Conservation (phyloP, 1,140 invertebrate species). For the Aphaenogaster floridana region DNA sequence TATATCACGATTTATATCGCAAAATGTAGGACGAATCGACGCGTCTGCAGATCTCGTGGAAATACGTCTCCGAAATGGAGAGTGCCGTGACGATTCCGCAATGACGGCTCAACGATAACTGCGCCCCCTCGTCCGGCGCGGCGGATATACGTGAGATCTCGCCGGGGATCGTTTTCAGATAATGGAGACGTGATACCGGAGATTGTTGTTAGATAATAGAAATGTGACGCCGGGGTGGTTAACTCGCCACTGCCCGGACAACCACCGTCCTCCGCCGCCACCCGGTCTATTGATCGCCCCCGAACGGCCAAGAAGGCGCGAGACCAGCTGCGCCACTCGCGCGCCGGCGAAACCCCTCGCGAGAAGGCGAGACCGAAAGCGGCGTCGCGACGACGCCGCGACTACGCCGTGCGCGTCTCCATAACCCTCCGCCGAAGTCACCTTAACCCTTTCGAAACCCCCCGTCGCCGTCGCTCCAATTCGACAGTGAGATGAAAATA, state of each 20-base stretch:
- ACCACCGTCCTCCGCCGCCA: conserved; percentile 64
- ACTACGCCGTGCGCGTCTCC: conserved; percentile 24
- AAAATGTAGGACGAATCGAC: not conserved
- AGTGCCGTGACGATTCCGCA: not conserved
- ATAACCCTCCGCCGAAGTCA: not conserved
- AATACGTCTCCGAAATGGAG: not conserved
- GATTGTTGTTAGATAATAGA: conserved; percentile 65
- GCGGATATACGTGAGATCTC: not conserved
- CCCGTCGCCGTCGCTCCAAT: not conserved
- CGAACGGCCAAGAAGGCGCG: conserved; percentile 64
- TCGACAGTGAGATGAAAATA: not conserved
- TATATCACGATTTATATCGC: not conserved
- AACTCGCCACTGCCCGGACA: conserved; percentile 70
- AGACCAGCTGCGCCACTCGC: conserved; percentile 72
- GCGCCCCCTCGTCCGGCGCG: not conserved
- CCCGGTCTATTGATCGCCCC: conserved; percentile 78
- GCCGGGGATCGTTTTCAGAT: conserved; percentile 35
- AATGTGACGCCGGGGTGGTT: conserved; percentile 56
- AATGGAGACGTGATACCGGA: conserved; percentile 53
- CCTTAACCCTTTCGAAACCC: conserved; percentile 5
- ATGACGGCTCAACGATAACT: not conserved
- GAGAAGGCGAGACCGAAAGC: conserved; percentile 57
- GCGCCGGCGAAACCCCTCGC: conserved; percentile 31
- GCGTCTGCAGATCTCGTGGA: not conserved
- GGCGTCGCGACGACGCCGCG: conserved; percentile 24